These are phyloP conservation scores for Rhabdophis nuchalis DNA, from an alignment of 2,797 vertebrate genomes.

Conservation along the genomic window DNA sequence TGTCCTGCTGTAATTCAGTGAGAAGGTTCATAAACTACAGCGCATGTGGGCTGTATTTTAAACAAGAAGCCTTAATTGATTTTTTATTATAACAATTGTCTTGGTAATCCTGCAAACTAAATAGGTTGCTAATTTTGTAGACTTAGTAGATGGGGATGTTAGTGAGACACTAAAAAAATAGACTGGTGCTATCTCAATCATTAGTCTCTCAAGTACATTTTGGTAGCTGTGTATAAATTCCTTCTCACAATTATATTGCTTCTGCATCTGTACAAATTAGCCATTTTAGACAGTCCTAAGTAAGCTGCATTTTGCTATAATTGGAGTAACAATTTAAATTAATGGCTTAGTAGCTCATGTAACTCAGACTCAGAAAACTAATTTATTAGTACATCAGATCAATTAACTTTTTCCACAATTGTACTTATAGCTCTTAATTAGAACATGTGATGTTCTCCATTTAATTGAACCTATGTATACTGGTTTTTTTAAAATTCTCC, in stretches of 20 bases:
- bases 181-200: not conserved
- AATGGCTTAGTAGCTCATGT: slow-evolving; percentile 15
- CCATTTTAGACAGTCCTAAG: not conserved
- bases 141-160: not conserved
- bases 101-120: not conserved
- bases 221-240: not conserved
- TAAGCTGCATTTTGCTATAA: not conserved
- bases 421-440: slow-evolving; percentile 20
- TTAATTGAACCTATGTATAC: not conserved
- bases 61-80: not conserved
- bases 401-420: slow-evolving; percentile 23
- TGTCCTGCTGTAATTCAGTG: not conserved
- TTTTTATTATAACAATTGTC: not conserved
- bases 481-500: not conserved
- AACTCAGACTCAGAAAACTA: slow-evolving; percentile 14
- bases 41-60: not conserved
- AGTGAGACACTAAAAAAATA: not conserved
- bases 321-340: slow-evolving; percentile 23
- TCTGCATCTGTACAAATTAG: not conserved
- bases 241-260: not conserved
- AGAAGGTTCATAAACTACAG: not conserved
- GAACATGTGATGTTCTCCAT: not conserved
- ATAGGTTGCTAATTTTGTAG: not conserved
- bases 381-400: slow-evolving; percentile 21
- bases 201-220: not conserved